Base-by-base conservation (phyloP, 2,113 vertebrate species). In the mouse (Mus musculus) region DNA sequence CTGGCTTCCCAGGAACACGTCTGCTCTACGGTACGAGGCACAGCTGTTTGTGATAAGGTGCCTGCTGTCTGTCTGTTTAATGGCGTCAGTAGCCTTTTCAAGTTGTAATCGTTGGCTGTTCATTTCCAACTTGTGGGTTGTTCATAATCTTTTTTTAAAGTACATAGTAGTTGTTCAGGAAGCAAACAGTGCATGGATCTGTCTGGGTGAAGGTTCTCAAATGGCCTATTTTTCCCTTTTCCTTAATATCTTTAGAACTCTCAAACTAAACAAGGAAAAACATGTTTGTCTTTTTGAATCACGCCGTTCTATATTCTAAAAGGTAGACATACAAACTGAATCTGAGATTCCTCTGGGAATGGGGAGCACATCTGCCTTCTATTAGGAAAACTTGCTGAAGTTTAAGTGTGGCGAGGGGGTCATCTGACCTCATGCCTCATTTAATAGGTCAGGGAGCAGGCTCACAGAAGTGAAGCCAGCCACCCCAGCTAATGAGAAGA, bases 361-460 rank as follows among this genome's bases (percentile, higher is more conserved):
- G 46, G 3, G 16, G 26, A 75, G 52, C 54, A 10, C 19, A 77
- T 72, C 71, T 76, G 26, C 52, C 16, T 95, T 88, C 42, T 59
- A 42, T 75, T 84, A 71, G n/a, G 33, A 2, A 75, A 28, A 82
- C 73, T 92, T 95, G 12, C 61, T 89, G 75, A 96, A 63, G 80
- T 82, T 65, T 63, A 92, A 36, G 12, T 52, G 26, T 84, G 76
- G 20, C 39, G 54, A 76, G 67, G 49, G 49, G 73, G 56, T 54
- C 63, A 46, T 22, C 54, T 75, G 30, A 63, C 61, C 92, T 72
- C 77, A 81, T 80, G 77, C 90, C 13, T 88, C 76, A 76, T 90
- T 90, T 75, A 71, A 26, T 59, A 76, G 46, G 26, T 71, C 26
- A 93, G 59, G 10, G 33, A 71, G 46, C 16, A 72, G 69, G 17